A percentile compares a stretch with the other conserved stretches of the same genome.
phyloP scores from a whole-genome alignment of 2,113 vertebrate species.

The Rhinolophus sinicus region DNA sequence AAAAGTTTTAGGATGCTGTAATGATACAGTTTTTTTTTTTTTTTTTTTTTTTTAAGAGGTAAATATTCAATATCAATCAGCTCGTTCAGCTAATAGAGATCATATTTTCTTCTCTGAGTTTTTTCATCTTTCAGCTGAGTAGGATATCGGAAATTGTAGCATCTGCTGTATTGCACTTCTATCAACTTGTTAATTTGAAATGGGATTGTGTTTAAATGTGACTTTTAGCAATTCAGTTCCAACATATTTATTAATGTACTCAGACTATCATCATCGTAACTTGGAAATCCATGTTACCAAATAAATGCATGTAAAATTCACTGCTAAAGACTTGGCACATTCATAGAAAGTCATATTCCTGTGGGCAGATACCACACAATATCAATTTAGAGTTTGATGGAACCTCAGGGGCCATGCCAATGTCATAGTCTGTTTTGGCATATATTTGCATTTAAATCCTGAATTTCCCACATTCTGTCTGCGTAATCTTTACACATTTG shows the following conservation, averaged over 20 bases:
- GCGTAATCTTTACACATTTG: not conserved
- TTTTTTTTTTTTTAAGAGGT: not conserved
- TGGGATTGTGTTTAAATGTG: not conserved
- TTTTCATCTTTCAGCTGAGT: not conserved
- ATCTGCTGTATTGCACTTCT: not conserved
- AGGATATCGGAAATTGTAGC: not conserved
- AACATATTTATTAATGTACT: not conserved
- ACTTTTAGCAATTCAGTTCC: not conserved
- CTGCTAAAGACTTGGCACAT: not conserved
- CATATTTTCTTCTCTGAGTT: not conserved
- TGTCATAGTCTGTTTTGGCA: not conserved
- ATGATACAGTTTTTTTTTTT: not conserved
- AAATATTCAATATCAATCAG: not conserved
- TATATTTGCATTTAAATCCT: not conserved
- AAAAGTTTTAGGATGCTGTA: not conserved
- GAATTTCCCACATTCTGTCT: not conserved
- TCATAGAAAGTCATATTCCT: not conserved
- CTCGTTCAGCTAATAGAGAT: constrained; percentile 48
- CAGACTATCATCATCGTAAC: not conserved
- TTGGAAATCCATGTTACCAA: constrained; percentile 29
- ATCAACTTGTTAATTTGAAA: not conserved
- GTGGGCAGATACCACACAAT: not conserved
- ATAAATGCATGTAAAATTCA: not conserved
- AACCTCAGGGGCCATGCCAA: not conserved
- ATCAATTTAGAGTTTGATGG: not conserved